Conservation (phyloP, 2,888 invertebrate genomes). For the Synergus gifuensis region DNA sequence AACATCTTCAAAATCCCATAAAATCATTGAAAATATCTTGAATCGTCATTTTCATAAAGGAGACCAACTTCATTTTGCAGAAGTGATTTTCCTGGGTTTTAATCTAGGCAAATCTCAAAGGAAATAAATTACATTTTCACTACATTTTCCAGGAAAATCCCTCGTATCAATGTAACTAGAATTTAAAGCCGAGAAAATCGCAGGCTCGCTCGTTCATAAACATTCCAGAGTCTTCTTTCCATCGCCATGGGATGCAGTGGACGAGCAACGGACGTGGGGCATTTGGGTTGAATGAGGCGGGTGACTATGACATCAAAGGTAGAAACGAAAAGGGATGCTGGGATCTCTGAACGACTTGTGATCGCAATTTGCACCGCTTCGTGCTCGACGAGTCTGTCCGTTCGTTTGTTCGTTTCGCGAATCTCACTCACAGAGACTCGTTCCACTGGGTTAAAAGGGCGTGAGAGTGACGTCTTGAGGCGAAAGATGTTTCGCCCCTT, state of each 20-base stretch:
- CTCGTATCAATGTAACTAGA: slow-evolving; percentile 18
- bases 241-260: slow-evolving; percentile 25
- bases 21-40: too few relatives aligned
- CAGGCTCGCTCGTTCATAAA: slow-evolving; percentile 37
- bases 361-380: slow-evolving; percentile 39
- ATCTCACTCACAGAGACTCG: slow-evolving; percentile 32
- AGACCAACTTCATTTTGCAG: background rate
- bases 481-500: slow-evolving; percentile 37
- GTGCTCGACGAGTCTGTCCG: slow-evolving; percentile 50
- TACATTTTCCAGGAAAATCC: slow-evolving; percentile 7
- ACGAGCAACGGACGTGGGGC: slow-evolving; percentile 24
- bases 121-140: background rate
- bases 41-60: background rate
- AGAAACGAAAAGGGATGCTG: slow-evolving; percentile 36
- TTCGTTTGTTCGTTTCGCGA: slow-evolving; percentile 26
- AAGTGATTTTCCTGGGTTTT: background rate
- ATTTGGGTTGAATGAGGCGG: slow-evolving; percentile 31
- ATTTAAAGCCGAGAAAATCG: slow-evolving; percentile 38
- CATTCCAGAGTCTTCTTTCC: slow-evolving; percentile 35
- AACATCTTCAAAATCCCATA: too few relatives aligned
- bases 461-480: slow-evolving; percentile 31
- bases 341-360: slow-evolving; percentile 34
- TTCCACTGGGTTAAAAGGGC: slow-evolving; percentile 35
- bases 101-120: background rate
- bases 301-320: slow-evolving; percentile 37